A percentile compares a stretch with the other conserved stretches of the same genome.
Conservation (phyloP, 2,113 vertebrate genomes). For the Microtus montanus region DNA sequence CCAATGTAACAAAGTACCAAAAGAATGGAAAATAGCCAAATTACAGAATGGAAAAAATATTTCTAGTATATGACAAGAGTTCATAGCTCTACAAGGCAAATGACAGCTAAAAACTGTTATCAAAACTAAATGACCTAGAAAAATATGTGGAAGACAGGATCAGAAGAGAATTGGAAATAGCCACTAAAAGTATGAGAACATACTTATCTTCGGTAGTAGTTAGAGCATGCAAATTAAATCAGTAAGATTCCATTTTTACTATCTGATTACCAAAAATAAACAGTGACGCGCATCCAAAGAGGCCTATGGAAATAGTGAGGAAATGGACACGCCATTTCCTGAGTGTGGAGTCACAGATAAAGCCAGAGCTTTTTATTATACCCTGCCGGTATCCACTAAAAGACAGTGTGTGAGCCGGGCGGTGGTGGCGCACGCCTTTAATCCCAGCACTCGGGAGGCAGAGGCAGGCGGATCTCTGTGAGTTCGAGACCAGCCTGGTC, state of each 20-base stretch:
- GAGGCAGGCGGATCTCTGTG: no score
- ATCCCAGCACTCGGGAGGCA: no score
- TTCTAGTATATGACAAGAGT: background rate
- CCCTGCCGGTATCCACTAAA: background rate
- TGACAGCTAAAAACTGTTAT: background rate
- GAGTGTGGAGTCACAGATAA: background rate
- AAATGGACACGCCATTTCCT: background rate
- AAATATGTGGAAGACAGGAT: background rate
- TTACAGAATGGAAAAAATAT: background rate
- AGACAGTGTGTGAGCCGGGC: background rate
- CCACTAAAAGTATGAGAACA: background rate
- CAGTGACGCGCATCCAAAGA: background rate
- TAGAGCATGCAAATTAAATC: slow-evolving; percentile 51
- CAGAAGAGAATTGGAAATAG: slow-evolving; percentile 9
- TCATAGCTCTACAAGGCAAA: slow-evolving; percentile 1
- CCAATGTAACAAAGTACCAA: background rate
- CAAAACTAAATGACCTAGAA: slow-evolving; percentile 33
- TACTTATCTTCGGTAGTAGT: background rate
- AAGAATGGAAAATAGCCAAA: background rate
- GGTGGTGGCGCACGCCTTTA: no score
- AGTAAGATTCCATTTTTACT: background rate
- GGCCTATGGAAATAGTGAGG: background rate
- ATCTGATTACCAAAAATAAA: slow-evolving; percentile 30
- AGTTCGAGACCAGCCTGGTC: no score
- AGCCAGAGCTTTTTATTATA: background rate